Conservation (phyloP, 2,888 invertebrate species). For the Barypeithes pellucidus region DNA sequence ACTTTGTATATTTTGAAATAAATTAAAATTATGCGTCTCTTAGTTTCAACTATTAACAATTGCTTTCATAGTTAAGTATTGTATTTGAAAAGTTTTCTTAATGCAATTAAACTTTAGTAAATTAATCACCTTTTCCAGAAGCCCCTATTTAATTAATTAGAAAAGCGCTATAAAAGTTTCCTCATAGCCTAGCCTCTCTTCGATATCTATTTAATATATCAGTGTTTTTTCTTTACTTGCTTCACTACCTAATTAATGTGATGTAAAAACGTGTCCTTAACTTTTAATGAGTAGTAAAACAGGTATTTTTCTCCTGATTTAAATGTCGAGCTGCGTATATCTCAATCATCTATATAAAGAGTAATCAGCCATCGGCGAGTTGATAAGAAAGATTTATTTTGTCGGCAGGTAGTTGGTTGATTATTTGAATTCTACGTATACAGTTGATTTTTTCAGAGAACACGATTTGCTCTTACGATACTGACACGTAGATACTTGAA, state of each 20-base stretch:
- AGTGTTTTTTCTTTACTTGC: constrained; percentile 2
- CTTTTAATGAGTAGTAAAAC: constrained; percentile 27
- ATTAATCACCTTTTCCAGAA: too few species aligned
- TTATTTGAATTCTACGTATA: too few species aligned
- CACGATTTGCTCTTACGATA: too few species aligned
- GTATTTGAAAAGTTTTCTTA: too few species aligned
- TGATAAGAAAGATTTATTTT: constrained; percentile 25
- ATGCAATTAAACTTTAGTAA: too few species aligned
- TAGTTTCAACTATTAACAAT: too few species aligned
- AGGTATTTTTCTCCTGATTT: constrained; percentile 31
- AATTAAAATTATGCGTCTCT: too few species aligned
- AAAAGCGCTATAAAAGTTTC: background rate
- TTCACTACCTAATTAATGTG: constrained; percentile 16
- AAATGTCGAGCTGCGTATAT: constrained; percentile 21
- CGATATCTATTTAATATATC: background rate
- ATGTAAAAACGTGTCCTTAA: constrained; percentile 31
- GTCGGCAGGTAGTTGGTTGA: constrained; percentile 12
- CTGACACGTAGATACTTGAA: too few species aligned
- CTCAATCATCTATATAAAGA: constrained; percentile 31
- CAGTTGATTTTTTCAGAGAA: too few species aligned
- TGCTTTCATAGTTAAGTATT: too few species aligned
- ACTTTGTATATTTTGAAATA: too few species aligned
- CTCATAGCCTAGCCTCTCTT: background rate
- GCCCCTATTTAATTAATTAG: background rate
- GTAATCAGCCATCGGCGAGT: background rate